Base-by-base conservation (phyloP, 2,113 vertebrate genomes). In the Harpagus bidentatus region DNA sequence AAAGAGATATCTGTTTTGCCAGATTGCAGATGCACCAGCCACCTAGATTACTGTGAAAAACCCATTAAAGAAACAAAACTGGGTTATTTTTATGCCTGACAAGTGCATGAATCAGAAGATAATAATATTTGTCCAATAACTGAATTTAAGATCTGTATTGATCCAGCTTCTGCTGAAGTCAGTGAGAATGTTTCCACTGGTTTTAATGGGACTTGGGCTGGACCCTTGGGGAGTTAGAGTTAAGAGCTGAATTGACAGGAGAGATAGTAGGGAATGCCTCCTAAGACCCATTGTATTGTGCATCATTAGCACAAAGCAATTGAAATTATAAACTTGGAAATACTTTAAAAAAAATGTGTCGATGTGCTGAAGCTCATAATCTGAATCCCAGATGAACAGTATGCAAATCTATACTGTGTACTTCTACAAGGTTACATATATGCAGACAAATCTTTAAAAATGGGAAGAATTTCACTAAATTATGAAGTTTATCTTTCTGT, bases 1-100 rank as follows among this genome's bases (percentile, higher is more conserved):
- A 91, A 93, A 91, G 89, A 89, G 92, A 56, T 93, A 93, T 21
- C 85, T 90, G 63, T 91, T 97, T 93, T 92, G 82, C 94, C 91
- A 96, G 92, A 83, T 82, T 93, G 74, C 62, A 87, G 70, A 76
- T 76, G 87, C 76, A 82, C 80, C 86, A 93, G 47, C 69, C 71
- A 90, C 85, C 69, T 50, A 77, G 69, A 92, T 84, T 84, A 47
- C 93, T 83, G 59, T 79, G 92, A 87, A 95, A 95, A 95, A 73
- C 16, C 59, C 80, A 83, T 89, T 94, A 93, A 59, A 88, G 71
- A 96, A 95, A 93, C 83, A 97, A 93, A 97, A 86, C 40, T 70
- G 40, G 20, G 32, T 89, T 93, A 82, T 93, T 97, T 97, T 95
- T 93, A 88, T 81, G 59, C 48, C 34, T 74, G 55, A 93, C 19